A percentile compares a stretch with the other conserved stretches of the same genome.
Evolutionary conservation across 2,113 vertebrate genomes (phyloP).

Genomic region (Archilochus colubris): DNA sequence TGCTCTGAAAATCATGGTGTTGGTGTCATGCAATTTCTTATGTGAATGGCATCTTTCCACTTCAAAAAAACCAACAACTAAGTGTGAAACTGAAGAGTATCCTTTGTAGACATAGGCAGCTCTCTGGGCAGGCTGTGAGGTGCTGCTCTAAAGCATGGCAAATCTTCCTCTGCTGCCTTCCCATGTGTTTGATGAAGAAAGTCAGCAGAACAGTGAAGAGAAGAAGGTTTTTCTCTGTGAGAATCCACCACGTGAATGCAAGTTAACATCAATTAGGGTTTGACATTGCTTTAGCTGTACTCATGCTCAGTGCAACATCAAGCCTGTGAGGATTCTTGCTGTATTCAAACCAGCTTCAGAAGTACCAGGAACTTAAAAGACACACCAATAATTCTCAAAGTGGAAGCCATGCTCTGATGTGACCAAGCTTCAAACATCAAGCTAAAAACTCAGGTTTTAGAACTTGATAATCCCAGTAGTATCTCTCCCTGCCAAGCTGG

Average conservation of each 20-base stretch:
- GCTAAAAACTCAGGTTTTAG: background rate
- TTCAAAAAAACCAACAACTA: background rate
- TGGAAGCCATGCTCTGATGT: background rate
- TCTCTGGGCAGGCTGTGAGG: background rate
- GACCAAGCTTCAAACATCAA: background rate
- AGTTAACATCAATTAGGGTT: background rate
- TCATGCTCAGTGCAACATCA: background rate
- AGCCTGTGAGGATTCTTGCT: background rate
- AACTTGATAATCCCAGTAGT: background rate
- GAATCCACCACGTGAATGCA: background rate
- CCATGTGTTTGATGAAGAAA: background rate
- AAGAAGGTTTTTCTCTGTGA: background rate
- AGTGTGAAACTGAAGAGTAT: background rate
- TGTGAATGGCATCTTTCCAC: background rate
- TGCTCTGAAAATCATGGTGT: background rate
- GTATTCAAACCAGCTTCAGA: background rate
- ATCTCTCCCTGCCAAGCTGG: background rate
- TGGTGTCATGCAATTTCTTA: background rate
- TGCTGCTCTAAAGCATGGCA: fast-evolving
- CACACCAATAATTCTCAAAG: background rate
- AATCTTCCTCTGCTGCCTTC: background rate
- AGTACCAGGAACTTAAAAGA: background rate
- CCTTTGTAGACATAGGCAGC: background rate
- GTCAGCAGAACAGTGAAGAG: background rate
- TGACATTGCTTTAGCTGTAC: background rate